Evolutionary conservation across 2,888 invertebrate genomes (phyloP).

Genomic region (Gortyna flavago): DNA sequence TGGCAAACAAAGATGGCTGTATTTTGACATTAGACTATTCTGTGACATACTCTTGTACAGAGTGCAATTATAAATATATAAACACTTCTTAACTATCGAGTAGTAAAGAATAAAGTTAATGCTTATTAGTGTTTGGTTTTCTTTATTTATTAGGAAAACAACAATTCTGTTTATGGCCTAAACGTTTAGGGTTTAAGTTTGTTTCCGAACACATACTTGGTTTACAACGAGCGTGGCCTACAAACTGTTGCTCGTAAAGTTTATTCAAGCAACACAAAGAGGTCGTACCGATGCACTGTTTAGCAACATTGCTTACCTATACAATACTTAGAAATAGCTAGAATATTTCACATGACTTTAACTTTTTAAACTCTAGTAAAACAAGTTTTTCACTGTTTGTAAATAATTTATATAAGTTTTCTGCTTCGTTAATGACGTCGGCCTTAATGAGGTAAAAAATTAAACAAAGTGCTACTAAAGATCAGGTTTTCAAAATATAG

Average conservation of each 20-base stretch:
- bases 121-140: slow-evolving; percentile 23
- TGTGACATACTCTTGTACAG: too few species aligned
- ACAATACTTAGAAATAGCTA: slow-evolving; percentile 57
- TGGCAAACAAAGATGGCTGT: not conserved
- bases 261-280: slow-evolving; percentile 82
- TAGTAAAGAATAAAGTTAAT: slow-evolving; percentile 14
- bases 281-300: slow-evolving; percentile 72
- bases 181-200: slow-evolving; percentile 70
- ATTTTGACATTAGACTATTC: not conserved
- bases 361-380: slow-evolving; percentile 7
- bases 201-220: slow-evolving; percentile 78
- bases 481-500: not conserved
- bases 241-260: slow-evolving; percentile 84
- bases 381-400: not conserved
- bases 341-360: slow-evolving; percentile 42
- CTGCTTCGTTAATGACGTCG: not conserved
- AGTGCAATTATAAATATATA: not conserved
- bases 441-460: not conserved
- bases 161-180: slow-evolving; percentile 43
- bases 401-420: not conserved
- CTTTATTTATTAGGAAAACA: slow-evolving; percentile 32
- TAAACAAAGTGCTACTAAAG: not conserved
- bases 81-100: not conserved
- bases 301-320: slow-evolving; percentile 72
- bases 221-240: slow-evolving; percentile 82